Evolutionary conservation across 2,888 invertebrate species (phyloP).

Genomic region (Drosophila pseudotakahashii): DNA sequence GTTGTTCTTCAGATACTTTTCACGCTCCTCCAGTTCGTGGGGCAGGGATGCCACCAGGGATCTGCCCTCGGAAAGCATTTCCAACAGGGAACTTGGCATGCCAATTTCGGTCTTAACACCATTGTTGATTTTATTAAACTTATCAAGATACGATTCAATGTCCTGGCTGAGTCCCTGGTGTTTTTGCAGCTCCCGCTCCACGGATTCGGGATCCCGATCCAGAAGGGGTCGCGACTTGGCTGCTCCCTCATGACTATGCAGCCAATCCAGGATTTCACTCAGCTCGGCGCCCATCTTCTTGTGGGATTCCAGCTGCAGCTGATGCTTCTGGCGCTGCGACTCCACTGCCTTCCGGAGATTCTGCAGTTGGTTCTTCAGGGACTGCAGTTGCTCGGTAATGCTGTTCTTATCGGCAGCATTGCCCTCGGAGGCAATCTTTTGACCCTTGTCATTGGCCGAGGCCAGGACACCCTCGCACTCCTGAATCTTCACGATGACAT

Average conservation of each 20-base stretch:
- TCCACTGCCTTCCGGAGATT: conserved; percentile 92
- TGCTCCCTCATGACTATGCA: conserved; percentile 92
- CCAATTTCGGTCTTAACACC: conserved; percentile 90
- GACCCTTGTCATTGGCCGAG: conserved; percentile 95
- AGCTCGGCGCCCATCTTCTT: conserved; percentile 92
- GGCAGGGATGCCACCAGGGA: conserved; percentile 91
- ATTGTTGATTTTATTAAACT: conserved; percentile 89
- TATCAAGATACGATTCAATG: conserved; percentile 89
- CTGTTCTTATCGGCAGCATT: conserved; percentile 94
- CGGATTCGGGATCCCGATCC: conserved; percentile 91
- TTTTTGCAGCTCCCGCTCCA: conserved; percentile 91
- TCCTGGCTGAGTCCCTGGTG: conserved; percentile 89
- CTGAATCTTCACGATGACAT: conserved; percentile 93
- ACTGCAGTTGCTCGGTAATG: conserved; percentile 94
- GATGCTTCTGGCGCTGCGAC: conserved; percentile 93
- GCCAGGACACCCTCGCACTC: conserved; percentile 95
- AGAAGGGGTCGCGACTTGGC: conserved; percentile 93
- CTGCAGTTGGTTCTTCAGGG: conserved; percentile 92
- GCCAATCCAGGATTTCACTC: conserved; percentile 92
- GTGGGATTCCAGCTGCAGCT: conserved; percentile 94
- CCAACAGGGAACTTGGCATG: conserved; percentile 91
- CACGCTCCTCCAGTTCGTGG: conserved; percentile 91
- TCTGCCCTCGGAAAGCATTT: conserved; percentile 93
- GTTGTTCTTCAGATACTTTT: conserved; percentile 91
- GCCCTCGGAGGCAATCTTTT: conserved; percentile 96